Conservation (phyloP, 92 coral and sea anemone species). For the Galaxea fascicularis region DNA sequence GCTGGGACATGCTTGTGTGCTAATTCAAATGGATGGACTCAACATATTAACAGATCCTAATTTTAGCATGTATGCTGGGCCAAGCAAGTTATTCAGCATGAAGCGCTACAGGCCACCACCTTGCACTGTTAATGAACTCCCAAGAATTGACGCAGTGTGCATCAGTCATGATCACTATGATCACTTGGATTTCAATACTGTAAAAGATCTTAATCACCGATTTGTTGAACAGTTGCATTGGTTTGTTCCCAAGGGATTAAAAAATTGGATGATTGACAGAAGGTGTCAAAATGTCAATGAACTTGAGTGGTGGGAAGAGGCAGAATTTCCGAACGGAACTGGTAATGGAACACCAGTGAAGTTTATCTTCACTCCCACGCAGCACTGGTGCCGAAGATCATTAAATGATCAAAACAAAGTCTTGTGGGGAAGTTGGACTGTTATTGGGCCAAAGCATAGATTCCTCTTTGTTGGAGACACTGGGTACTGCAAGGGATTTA, state of each 20-base stretch:
- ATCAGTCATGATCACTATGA: slow-evolving; percentile 94
- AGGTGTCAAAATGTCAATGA: slow-evolving; percentile 82
- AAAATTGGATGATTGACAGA: slow-evolving; percentile 70
- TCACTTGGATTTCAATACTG: slow-evolving; percentile 81
- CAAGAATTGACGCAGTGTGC: slow-evolving; percentile 86
- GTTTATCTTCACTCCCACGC: slow-evolving; percentile 87
- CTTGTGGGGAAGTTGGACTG: slow-evolving; percentile 96
- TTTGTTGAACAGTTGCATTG: slow-evolving; percentile 72
- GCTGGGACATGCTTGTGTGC: slow-evolving; percentile 95
- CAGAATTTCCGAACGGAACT: slow-evolving; percentile 30
- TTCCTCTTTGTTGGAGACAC: slow-evolving; percentile 93
- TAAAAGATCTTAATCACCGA: slow-evolving; percentile 62
- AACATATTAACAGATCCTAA: slow-evolving; percentile 90
- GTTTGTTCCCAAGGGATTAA: slow-evolving; percentile 93
- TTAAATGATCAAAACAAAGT: slow-evolving; percentile 82
- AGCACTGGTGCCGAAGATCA: slow-evolving; percentile 92
- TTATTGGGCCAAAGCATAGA: slow-evolving; percentile 73
- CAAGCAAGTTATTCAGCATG: slow-evolving; percentile 54
- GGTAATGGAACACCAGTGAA: slow-evolving; percentile 25
- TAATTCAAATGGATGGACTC: slow-evolving; percentile 86
- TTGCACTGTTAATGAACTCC: slow-evolving; percentile 74
- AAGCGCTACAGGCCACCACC: slow-evolving; percentile 95
- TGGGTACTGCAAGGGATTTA: slow-evolving; percentile 82
- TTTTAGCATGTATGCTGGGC: slow-evolving; percentile 78
- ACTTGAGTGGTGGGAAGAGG: slow-evolving; percentile 92